Percentiles rank a stretch among this genome's conserved stretches.
These are phyloP conservation scores for Nomada flava DNA, from an alignment of 2,888 invertebrate species.

Conservation along the genomic window DNA sequence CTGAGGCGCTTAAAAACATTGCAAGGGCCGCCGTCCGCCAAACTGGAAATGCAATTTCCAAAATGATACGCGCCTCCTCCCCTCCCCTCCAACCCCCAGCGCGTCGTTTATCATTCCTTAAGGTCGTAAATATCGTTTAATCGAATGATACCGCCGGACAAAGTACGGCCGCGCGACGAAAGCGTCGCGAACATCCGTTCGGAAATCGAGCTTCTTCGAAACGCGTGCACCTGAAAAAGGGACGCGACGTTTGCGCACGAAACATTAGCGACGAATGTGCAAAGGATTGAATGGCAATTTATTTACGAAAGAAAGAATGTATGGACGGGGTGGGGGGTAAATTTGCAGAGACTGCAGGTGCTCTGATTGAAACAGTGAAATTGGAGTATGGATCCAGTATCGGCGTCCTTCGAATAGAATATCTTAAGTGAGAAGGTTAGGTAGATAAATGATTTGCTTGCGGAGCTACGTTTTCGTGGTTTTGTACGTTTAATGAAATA, in stretches of 20 bases:
- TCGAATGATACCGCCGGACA: conserved; percentile 14
- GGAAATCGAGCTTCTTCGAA: conserved; percentile 13
- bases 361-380: too few relatives aligned
- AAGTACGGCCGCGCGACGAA: conserved; percentile 1
- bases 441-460: too few relatives aligned
- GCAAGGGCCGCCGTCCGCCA: conserved; percentile 23
- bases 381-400: too few relatives aligned
- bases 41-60: conserved; percentile 51
- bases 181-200: conserved; percentile 8
- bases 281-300: background rate
- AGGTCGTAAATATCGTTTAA: conserved; percentile 50
- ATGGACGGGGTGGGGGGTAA: too few relatives aligned
- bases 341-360: too few relatives aligned
- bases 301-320: background rate
- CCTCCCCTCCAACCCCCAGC: background rate
- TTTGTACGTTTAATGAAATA: too few relatives aligned
- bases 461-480: too few relatives aligned
- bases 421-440: too few relatives aligned
- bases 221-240: background rate
- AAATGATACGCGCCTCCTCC: conserved; percentile 42
- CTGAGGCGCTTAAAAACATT: conserved; percentile 61
- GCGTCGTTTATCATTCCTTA: conserved; percentile 36
- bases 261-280: background rate
- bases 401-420: too few relatives aligned
- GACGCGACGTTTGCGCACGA: too few relatives aligned